Conservation (phyloP, 2,888 invertebrate species). For the Alloplasta piceator region DNA sequence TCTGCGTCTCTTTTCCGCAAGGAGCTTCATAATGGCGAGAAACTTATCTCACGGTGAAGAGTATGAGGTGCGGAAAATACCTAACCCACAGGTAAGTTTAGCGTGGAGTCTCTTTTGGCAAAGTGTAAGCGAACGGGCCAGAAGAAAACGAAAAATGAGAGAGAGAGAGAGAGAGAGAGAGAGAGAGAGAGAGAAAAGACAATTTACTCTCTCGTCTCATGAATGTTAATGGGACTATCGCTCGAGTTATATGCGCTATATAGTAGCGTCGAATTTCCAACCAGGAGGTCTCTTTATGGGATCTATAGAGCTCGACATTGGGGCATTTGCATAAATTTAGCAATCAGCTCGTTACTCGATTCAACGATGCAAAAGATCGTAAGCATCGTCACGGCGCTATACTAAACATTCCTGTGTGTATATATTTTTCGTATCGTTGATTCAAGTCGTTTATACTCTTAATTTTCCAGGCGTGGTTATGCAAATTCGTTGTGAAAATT, state of each 20-base stretch:
- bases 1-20: not conserved
- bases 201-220: constrained; percentile 67
- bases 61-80: constrained; percentile 16
- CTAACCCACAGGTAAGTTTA: constrained; percentile 30
- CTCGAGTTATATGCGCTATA: constrained; percentile 56
- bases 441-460: not conserved
- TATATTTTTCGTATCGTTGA: not conserved
- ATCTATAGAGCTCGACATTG: constrained; percentile 48
- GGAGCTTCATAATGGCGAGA: constrained; percentile 38
- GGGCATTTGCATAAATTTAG: constrained; percentile 77
- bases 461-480: too few relatives aligned
- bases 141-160: constrained; percentile 16
- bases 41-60: constrained; percentile 37
- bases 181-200: constrained; percentile 34
- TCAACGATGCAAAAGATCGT: constrained; percentile 47
- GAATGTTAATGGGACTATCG: constrained; percentile 75
- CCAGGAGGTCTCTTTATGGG: constrained; percentile 64
- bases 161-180: not conserved
- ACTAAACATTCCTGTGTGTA: not conserved
- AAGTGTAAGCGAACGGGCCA: constrained; percentile 25
- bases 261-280: constrained; percentile 64
- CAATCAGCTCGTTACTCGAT: constrained; percentile 73
- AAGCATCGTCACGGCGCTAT: constrained; percentile 11
- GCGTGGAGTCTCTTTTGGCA: constrained; percentile 17
- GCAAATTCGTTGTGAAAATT: too few relatives aligned